phyloP scores from a whole-genome alignment of 2,797 vertebrate genomes.

The Hemibagrus guttatus region DNA sequence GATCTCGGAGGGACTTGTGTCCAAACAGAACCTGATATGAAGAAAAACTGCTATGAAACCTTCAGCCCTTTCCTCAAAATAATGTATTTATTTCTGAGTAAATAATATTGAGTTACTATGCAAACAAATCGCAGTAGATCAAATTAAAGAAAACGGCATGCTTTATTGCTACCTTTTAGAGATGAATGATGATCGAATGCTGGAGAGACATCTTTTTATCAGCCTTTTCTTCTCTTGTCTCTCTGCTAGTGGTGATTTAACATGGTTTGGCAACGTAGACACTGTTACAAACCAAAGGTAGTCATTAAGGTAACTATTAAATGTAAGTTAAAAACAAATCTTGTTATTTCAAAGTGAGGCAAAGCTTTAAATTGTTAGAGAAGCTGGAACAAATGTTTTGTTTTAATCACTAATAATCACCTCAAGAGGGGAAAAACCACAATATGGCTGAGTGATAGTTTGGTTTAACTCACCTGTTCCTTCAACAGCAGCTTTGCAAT shows the following conservation, averaged over 20 bases:
- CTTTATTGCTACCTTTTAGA: conserved; percentile 66
- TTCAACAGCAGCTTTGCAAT: conserved; percentile 80
- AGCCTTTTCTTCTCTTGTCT: conserved; percentile 61
- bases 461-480: conserved; percentile 69
- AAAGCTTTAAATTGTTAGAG: neutral
- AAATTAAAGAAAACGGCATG: neutral
- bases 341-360: neutral
- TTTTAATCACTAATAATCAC: too few relatives aligned
- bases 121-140: neutral
- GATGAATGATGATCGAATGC: conserved; percentile 59
- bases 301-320: neutral
- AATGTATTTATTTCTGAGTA: neutral
- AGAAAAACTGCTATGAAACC: conserved; percentile 6
- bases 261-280: conserved; percentile 46
- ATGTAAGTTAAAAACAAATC: neutral
- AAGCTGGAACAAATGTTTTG: neutral
- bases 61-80: neutral
- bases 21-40: conserved; percentile 50
- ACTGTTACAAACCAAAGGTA: conserved; percentile 19
- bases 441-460: neutral
- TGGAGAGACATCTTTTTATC: conserved; percentile 63
- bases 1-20: conserved; percentile 59
- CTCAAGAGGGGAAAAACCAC: neutral
- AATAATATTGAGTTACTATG: neutral
- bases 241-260: conserved; percentile 61